phyloP scores from a whole-genome alignment of 2,888 invertebrate species.

The Sarcophaga caerulescens region DNA sequence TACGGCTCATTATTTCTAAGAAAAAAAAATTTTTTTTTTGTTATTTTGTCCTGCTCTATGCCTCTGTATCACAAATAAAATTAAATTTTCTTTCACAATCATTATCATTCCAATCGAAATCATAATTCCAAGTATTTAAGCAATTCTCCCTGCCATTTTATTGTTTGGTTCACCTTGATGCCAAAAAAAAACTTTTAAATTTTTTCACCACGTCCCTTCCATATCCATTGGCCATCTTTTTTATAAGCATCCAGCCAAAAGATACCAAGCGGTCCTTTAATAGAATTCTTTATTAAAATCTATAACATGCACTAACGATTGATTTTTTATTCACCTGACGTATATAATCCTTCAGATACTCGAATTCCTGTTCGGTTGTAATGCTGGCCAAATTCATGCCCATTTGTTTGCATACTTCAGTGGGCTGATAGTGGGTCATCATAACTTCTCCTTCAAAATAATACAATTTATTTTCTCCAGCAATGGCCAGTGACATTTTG shows the following conservation, averaged over 20 bases:
- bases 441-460: neutral
- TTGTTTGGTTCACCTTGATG: slow-evolving; percentile 17
- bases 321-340: neutral
- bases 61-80: slow-evolving; percentile 5
- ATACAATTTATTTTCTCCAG: slow-evolving; percentile 25
- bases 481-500: too few species aligned
- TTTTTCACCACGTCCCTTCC: slow-evolving; percentile 15
- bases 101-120: slow-evolving; percentile 39
- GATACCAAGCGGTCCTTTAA: too few species aligned
- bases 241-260: slow-evolving; percentile 18
- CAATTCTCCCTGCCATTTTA: neutral
- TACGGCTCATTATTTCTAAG: too few species aligned
- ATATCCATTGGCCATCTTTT: slow-evolving; percentile 4
- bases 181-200: slow-evolving; percentile 1
- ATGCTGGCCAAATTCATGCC: slow-evolving; percentile 37
- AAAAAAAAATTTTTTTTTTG: too few species aligned
- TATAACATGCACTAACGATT: too few species aligned
- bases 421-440: neutral
- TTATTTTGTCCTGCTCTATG: neutral
- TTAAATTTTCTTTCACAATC: neutral
- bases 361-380: neutral
- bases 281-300: too few species aligned
- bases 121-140: neutral
- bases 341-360: slow-evolving; percentile 34
- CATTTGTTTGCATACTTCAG: neutral